Conservation (phyloP, 2,888 invertebrate species). For the Nymphalis polychloros region DNA sequence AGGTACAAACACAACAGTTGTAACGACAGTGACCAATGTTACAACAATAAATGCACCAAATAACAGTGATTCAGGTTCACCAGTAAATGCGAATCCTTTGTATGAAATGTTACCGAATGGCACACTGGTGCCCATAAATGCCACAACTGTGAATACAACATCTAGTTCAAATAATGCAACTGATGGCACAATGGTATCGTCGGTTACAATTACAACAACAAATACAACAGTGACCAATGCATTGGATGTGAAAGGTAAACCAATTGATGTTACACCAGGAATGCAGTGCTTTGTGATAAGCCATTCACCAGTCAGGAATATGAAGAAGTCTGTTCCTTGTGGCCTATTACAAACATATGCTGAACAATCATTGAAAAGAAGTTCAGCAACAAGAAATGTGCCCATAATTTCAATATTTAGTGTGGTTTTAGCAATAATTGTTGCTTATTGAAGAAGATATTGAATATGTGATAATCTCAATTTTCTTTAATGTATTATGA, state of each 20-base stretch:
- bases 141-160: conserved; percentile 48
- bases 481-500: neutral
- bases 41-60: conserved; percentile 60
- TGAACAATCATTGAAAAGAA: conserved; percentile 60
- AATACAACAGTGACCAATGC: conserved; percentile 67
- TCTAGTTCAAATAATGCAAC: conserved; percentile 41
- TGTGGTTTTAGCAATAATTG: conserved; percentile 42
- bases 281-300: conserved; percentile 71
- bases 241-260: conserved; percentile 70
- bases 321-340: conserved; percentile 65
- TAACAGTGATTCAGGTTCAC: conserved; percentile 40
- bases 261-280: conserved; percentile 65
- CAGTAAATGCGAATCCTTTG: conserved; percentile 41
- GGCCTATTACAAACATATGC: conserved; percentile 68
- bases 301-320: conserved; percentile 50
- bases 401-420: conserved; percentile 58
- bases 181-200: conserved; percentile 50
- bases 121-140: conserved; percentile 59
- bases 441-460: conserved; percentile 33
- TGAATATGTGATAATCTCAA: neutral
- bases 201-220: conserved; percentile 57
- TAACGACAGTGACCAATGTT: conserved; percentile 64
- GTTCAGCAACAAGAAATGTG: conserved; percentile 56
- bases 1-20: conserved; percentile 55
- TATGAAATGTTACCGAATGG: conserved; percentile 65